Evolutionary conservation across 2,797 vertebrate species (phyloP).

Genomic region (Echiichthys vipera): DNA sequence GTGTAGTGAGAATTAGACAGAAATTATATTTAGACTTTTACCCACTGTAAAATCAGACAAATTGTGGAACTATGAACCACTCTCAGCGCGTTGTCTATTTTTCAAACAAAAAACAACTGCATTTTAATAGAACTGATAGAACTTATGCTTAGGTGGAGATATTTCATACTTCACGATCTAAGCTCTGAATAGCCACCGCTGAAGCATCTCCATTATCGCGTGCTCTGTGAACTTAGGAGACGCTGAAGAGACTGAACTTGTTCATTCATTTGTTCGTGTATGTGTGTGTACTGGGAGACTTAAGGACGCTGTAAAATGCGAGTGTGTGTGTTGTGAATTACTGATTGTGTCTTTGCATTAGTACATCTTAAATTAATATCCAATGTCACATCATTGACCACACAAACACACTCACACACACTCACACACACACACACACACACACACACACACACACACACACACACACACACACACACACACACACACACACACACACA

Average conservation of each 20-base stretch:
- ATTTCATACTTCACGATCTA: conserved; percentile 16
- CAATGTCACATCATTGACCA: conserved; percentile 44
- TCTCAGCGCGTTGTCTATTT: conserved; percentile 12
- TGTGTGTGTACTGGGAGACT: neutral
- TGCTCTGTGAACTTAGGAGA: conserved; percentile 1
- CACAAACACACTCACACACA: neutral
- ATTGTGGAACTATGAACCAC: conserved; percentile 19
- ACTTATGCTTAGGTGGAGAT: conserved; percentile 7
- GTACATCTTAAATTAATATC: conserved; percentile 70
- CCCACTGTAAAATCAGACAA: conserved; percentile 33
- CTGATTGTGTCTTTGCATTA: conserved; percentile 60
- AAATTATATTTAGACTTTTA: conserved; percentile 8
- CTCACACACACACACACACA: neutral
- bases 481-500: neutral
- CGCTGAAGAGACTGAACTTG: conserved; percentile 7
- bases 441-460: neutral
- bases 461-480: neutral
- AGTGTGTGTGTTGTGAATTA: neutral
- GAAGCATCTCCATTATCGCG: conserved; percentile 16
- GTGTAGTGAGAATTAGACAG: neutral
- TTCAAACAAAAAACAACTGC: conserved; percentile 4
- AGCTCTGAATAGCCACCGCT: conserved; percentile 21
- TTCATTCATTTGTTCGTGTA: neutral
- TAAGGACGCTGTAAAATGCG: neutral
- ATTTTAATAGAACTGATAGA: conserved; percentile 23